phyloP scores from a whole-genome alignment of 2,888 invertebrate species.

The Dinocampus coccinellae region DNA sequence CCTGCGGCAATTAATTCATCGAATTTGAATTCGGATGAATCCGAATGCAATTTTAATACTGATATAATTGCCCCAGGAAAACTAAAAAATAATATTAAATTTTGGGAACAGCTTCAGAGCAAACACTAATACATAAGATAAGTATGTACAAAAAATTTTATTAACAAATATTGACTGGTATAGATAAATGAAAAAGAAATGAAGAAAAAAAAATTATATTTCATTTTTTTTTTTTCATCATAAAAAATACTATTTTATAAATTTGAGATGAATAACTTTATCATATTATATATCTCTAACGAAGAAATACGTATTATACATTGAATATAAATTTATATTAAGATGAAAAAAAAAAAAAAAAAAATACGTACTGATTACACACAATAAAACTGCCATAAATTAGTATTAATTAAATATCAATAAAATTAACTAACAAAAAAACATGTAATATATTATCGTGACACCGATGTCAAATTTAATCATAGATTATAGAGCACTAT shows the following conservation, averaged over 20 bases:
- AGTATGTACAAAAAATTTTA: not conserved
- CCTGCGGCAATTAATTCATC: constrained; percentile 42
- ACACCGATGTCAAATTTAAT: not conserved
- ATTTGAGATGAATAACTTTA: not conserved
- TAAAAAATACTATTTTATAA: not conserved
- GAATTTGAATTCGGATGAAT: constrained; percentile 37
- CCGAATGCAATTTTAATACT: constrained; percentile 44
- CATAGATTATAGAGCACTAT: not conserved
- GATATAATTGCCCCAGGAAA: constrained; percentile 59
- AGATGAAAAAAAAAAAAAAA: not conserved
- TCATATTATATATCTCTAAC: not conserved
- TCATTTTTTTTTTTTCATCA: not conserved
- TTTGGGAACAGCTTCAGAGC: constrained; percentile 64
- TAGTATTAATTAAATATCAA: constrained; percentile 26
- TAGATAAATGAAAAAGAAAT: not conserved
- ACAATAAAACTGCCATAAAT: constrained; percentile 29
- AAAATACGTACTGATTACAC: constrained; percentile 1
- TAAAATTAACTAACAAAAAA: not conserved
- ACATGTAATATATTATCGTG: not conserved
- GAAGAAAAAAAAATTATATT: not conserved
- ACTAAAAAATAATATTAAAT: constrained; percentile 63
- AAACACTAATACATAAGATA: constrained; percentile 44
- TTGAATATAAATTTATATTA: not conserved
- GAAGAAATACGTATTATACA: not conserved
- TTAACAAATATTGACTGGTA: not conserved